phyloP scores from a whole-genome alignment of 2,113 vertebrate genomes.

The Argyrosomus japonicus region DNA sequence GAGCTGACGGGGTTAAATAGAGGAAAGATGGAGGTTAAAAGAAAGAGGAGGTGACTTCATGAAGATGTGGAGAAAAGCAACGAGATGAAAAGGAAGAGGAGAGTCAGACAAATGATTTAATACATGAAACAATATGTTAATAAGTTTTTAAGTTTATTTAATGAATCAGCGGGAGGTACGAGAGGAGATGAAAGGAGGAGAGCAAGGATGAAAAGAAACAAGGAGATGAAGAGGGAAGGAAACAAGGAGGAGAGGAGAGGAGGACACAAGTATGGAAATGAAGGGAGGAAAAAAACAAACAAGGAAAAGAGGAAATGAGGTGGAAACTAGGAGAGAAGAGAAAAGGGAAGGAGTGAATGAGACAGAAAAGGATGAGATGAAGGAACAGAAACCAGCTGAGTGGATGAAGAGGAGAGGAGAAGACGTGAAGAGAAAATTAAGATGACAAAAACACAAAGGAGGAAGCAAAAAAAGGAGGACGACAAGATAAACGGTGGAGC shows the following conservation, averaged over 20 bases:
- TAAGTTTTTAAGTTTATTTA: conserved; percentile 20
- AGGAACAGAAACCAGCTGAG: neutral
- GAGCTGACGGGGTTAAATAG: neutral
- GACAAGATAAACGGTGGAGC: too few species aligned
- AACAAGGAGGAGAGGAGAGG: too few species aligned
- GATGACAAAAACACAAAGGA: too few species aligned
- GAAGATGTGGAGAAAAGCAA: neutral
- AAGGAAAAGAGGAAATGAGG: too few species aligned
- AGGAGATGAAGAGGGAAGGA: rapidly evolving
- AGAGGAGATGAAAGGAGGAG: neutral
- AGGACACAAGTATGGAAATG: too few species aligned
- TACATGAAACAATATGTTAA: conserved; percentile 37
- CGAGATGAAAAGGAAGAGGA: conserved; percentile 11
- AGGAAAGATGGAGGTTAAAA: neutral
- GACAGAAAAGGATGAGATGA: neutral
- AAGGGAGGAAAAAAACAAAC: too few species aligned
- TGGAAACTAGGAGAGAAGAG: too few species aligned
- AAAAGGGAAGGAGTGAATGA: neutral
- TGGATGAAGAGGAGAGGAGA: too few species aligned
- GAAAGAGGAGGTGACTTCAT: neutral
- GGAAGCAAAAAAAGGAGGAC: too few species aligned
- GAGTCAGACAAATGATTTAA: conserved; percentile 14
- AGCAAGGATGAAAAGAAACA: too few species aligned
- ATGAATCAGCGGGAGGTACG: conserved; percentile 41
- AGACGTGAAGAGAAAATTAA: too few species aligned